These are phyloP conservation scores for Lithobates pipiens DNA, from an alignment of 2,797 vertebrate genomes.

Conservation along the genomic window DNA sequence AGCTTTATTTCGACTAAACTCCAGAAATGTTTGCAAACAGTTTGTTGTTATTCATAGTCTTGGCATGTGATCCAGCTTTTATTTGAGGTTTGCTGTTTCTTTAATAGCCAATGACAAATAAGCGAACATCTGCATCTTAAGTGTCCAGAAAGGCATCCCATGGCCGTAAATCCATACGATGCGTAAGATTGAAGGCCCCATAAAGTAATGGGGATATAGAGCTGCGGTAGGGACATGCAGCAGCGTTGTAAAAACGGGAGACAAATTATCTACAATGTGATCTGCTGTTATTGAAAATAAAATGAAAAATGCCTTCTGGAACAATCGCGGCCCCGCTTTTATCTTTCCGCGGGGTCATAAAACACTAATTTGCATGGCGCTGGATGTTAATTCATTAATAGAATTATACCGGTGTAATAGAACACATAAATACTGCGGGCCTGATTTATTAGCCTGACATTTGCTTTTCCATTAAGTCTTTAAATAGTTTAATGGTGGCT, in stretches of 20 bases:
- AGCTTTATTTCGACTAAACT: neutral
- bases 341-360: constrained; percentile 12
- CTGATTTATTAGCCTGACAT: constrained; percentile 62
- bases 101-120: constrained; percentile 22
- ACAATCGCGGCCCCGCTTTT: constrained; percentile 34
- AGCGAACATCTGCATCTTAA: constrained; percentile 25
- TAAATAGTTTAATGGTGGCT: constrained; percentile 64
- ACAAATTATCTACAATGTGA: constrained; percentile 36
- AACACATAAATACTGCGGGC: constrained; percentile 59
- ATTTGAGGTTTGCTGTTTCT: constrained; percentile 2
- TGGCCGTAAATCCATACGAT: constrained; percentile 23
- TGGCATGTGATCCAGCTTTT: neutral
- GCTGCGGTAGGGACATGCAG: constrained; percentile 13
- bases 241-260: constrained; percentile 49
- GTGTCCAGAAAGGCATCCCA: neutral
- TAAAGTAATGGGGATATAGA: constrained; percentile 18
- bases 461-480: constrained; percentile 63
- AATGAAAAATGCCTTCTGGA: constrained; percentile 23
- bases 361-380: constrained; percentile 61
- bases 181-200: constrained; percentile 29
- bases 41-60: neutral
- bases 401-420: constrained; percentile 58
- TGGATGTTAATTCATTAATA: constrained; percentile 62
- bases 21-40: neutral
- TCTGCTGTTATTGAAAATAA: constrained; percentile 20